Evolutionary conservation across 2,113 vertebrate species (phyloP).

Genomic region (Toxostoma redivivum): DNA sequence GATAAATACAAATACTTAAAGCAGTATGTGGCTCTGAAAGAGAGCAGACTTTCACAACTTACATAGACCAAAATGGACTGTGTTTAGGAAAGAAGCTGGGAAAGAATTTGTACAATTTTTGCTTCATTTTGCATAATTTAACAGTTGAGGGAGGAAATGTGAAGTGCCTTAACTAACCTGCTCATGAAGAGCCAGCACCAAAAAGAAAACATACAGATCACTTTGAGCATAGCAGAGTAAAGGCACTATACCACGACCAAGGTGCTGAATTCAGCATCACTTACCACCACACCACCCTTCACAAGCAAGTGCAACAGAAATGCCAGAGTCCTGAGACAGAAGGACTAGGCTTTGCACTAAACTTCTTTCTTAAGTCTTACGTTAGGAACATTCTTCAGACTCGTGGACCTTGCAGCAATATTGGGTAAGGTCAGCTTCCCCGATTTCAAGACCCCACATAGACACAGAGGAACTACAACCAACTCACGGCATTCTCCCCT

Average conservation of each 20-base stretch:
- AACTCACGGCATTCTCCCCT: conserved; percentile 91
- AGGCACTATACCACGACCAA: neutral
- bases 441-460: rapidly evolving
- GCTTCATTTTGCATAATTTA: neutral
- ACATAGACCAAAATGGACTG: neutral
- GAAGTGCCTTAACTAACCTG: neutral
- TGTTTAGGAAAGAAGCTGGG: neutral
- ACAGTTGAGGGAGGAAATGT: neutral
- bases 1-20: conserved; percentile 18
- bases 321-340: neutral
- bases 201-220: rapidly evolving
- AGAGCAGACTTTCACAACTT: neutral
- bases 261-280: neutral
- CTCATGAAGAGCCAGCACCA: neutral
- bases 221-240: neutral
- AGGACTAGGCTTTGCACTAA: neutral
- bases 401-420: neutral
- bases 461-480: neutral
- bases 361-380: neutral
- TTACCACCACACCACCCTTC: neutral
- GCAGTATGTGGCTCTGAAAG: neutral
- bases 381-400: neutral
- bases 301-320: neutral
- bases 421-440: neutral
- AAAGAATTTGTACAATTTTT: neutral